A percentile compares a stretch with the other conserved stretches of the same genome.
Evolutionary conservation across 1,140 invertebrate genomes (phyloP).

Genomic region (Myzus persicae): DNA sequence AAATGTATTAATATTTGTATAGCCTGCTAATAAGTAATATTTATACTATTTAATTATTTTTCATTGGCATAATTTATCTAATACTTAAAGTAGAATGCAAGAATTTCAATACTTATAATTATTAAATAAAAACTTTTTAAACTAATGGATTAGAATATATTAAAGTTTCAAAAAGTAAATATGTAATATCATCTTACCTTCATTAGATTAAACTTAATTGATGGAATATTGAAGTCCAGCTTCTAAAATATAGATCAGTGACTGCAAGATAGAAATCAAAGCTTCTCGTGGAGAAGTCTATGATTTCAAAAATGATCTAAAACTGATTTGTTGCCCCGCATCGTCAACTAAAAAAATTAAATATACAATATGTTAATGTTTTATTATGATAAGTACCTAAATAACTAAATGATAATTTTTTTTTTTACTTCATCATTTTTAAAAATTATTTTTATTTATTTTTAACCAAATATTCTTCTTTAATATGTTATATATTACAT

Average conservation of each 20-base stretch:
- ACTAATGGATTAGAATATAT: background rate
- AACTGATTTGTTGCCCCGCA: background rate
- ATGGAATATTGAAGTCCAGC: background rate
- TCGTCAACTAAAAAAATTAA: background rate
- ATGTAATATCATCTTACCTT: constrained; percentile 17
- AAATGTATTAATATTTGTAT: background rate
- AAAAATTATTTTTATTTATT: background rate
- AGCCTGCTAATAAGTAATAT: background rate
- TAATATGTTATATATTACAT: background rate
- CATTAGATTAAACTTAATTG: background rate
- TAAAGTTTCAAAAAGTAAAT: background rate
- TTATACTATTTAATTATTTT: background rate
- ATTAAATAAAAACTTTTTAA: background rate
- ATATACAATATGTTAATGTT: background rate
- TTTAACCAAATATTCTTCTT: background rate
- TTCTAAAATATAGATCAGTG: background rate
- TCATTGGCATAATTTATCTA: background rate
- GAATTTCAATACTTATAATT: background rate
- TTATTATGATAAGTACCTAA: background rate
- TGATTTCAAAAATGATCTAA: background rate
- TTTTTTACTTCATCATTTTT: background rate
- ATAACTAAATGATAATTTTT: background rate
- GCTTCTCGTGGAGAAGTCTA: background rate
- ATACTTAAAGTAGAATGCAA: background rate
- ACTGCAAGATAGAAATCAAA: background rate